These are phyloP conservation scores for Myotis davidii DNA, from an alignment of 2,113 vertebrate species.

Conservation along the genomic window DNA sequence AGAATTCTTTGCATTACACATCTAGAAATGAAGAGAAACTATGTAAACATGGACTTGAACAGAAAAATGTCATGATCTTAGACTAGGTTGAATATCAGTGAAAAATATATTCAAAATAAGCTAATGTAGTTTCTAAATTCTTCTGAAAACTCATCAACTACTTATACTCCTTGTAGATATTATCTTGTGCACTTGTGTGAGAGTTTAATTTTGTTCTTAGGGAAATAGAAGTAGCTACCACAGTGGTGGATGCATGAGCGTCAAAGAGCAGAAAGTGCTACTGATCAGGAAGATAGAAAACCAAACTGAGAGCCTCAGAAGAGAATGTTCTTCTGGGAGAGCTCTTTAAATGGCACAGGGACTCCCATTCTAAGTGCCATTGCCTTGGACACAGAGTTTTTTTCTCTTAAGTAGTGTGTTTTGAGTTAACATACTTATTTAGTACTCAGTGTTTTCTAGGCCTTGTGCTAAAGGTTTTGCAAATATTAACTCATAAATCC, in stretches of 20 bases:
- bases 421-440: conserved; percentile 17
- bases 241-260: neutral
- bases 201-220: neutral
- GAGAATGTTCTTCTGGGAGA: neutral
- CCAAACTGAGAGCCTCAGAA: neutral
- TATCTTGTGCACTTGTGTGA: neutral
- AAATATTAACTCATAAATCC: neutral
- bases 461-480: neutral
- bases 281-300: neutral
- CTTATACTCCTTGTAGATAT: neutral
- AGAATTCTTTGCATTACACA: neutral
- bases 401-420: neutral
- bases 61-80: neutral
- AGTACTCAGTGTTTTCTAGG: neutral
- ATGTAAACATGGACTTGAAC: neutral
- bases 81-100: neutral
- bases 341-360: neutral
- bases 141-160: neutral
- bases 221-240: neutral
- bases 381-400: neutral
- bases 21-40: neutral
- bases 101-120: neutral
- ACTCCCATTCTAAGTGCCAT: accelerated
- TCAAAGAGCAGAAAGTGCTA: neutral
- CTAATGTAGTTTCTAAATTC: neutral